Evolutionary conservation across 1,140 invertebrate genomes (phyloP), one percentile per base, ranked within the genome.

Genomic region (Zaprionus davidi): DNA sequence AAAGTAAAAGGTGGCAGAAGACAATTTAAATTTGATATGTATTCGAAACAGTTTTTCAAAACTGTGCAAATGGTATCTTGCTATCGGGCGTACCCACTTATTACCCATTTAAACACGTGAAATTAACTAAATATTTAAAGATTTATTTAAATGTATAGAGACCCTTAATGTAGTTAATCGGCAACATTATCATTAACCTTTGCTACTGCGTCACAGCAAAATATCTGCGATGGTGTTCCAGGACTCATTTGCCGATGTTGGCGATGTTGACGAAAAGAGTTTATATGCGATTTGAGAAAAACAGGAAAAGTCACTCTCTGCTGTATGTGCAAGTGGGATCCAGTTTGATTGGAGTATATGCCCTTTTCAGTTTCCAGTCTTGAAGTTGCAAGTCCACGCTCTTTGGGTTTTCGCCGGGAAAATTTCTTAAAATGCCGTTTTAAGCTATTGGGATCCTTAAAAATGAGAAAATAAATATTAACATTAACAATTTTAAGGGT

Each of bases 261-360:
- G 20, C 55, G 68, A 22, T 73, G 82, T 12, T 81, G 79, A 26
- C 83, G 65, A 38, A 85, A 62, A 6, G 75, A 57, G 11, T 67
- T 75, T 12, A 86, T 31, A 51, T 85, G 82, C 2, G 82, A 76
- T 20, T 82, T 85, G 0, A 85, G 51, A 70, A 85, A 82, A 22
- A 85, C 82, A 36, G 82, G 82, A 64, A 85, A 86, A 1, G 71
- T 70, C 7, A 84, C 79, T n/a, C 78, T 53, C 24, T 84, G 81
- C 24, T 84, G 82, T 31, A 84, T 69, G 41, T 84, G 82, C 46
- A 77, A 53, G 3, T 46, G 7, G 7, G 41, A 46, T 46, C 51
- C 51, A 9, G 84, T 15, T 58, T 78, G 76, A 3, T 70, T 59
- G 1, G 63, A 53, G 56, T 49, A 59, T 22, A 75, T 46, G 0